Conservation (phyloP, 1,140 invertebrate species). For the Meteorus sp. region DNA sequence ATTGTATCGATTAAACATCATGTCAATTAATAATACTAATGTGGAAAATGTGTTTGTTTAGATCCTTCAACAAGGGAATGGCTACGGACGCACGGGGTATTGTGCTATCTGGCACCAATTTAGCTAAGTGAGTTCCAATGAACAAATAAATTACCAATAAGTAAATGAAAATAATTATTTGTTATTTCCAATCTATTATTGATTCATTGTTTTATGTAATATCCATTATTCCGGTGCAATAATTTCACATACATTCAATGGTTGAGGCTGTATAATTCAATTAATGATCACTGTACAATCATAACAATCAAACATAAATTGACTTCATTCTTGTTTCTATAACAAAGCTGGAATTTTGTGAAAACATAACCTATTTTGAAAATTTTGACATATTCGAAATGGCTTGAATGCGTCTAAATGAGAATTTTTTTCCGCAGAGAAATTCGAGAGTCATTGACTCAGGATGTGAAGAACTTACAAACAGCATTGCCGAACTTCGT, state of each 20-base stretch:
- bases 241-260: no score
- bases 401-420: neutral
- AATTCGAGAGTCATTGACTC: slow-evolving; percentile 70
- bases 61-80: slow-evolving; percentile 41
- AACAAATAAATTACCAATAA: no score
- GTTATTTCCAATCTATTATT: neutral
- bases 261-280: no score
- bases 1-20: slow-evolving; percentile 19
- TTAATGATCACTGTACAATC: no score
- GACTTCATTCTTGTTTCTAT: no score
- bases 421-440: slow-evolving; percentile 62
- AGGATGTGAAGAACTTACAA: slow-evolving; percentile 68
- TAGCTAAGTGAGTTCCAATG: slow-evolving; percentile 39
- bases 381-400: no score
- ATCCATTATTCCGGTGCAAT: no score
- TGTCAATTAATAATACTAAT: slow-evolving; percentile 6
- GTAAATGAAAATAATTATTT: neutral
- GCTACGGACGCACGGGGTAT: slow-evolving; percentile 39
- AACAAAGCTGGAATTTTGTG: no score
- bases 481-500: slow-evolving; percentile 65
- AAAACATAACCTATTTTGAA: no score
- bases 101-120: slow-evolving; percentile 45
- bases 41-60: slow-evolving; percentile 15
- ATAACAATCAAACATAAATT: no score
- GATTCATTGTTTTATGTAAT: neutral